Base-by-base conservation (phyloP, 2,113 vertebrate genomes). In the Oryzias woworae region DNA sequence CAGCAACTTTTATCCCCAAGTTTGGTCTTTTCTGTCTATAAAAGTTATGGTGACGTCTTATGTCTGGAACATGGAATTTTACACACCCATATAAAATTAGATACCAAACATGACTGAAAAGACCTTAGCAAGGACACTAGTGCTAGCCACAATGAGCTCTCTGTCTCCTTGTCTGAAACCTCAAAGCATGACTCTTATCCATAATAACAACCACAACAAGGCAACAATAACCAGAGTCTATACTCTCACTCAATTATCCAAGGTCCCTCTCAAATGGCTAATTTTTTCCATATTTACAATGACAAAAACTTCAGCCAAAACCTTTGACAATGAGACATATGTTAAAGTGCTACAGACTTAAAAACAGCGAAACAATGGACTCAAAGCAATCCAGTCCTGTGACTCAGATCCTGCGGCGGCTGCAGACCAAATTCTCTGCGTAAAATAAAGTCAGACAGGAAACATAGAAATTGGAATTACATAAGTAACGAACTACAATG, bases 111-210 rank as follows among this genome's bases (percentile, higher is more conserved):
- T n/a, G 26, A 4, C 46, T 28, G 57, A 69, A 63, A 87, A 71
- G 60, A 63, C 51, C 63, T 62, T 49, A 46, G 1, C 50, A 56
- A 56, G 66, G 60, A 63, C 51, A 53, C 60, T 41, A 50, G 45
- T 23, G 52, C 58, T 7, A 5, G 46, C 76, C 71, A 60, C 71
- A 85, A 61, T 66, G 22, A 17, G 3, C n/a, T n/a, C 44, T 54
- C 60, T 78, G 59, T 71, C 41, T 82, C 67, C n/a, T n/a, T 18
- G 23, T 46, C 44, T 14, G 18, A 83, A 80, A 79, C 77, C 77
- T 73, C 77, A 79, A 24, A 45, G 73, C 55, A 71, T 81, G 77
- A 78, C 73, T 74, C 28, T 58, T 28, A 51, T 56, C 48, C 45
- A 67, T 46, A 82, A 84, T 0, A 46, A 44, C 67, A 31, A 69